phyloP scores from a whole-genome alignment of 2,113 vertebrate genomes.

The Cyprinodon tularosa region DNA sequence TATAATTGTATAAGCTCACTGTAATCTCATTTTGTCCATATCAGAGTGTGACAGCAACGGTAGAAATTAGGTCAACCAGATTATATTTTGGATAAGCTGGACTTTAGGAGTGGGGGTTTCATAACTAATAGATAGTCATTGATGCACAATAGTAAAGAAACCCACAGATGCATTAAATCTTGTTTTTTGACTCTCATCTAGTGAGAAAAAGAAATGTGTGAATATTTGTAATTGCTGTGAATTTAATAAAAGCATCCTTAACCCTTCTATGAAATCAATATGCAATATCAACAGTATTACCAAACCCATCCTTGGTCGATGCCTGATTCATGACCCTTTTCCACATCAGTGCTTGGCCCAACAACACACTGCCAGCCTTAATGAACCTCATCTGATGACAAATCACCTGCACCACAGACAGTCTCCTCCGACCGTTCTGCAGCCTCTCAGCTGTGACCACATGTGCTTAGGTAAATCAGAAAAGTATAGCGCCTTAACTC shows the following conservation, averaged over 20 bases:
- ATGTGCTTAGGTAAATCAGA: slow-evolving; percentile 50
- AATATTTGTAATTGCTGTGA: slow-evolving; percentile 7
- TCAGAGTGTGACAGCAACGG: slow-evolving; percentile 42
- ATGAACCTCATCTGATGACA: slow-evolving; percentile 69
- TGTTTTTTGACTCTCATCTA: not conserved
- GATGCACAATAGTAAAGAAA: slow-evolving; percentile 8
- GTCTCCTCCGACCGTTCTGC: slow-evolving; percentile 43
- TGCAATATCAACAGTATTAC: slow-evolving; percentile 33
- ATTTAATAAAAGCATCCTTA: slow-evolving; percentile 34
- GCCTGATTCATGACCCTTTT: slow-evolving; percentile 60
- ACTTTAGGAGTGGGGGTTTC: slow-evolving; percentile 53
- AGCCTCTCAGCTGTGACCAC: slow-evolving; percentile 56
- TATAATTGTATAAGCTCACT: slow-evolving; percentile 17
- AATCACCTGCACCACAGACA: slow-evolving; percentile 65
- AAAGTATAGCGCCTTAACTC: slow-evolving; percentile 47
- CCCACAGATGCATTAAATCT: not conserved
- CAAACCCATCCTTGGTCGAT: slow-evolving; percentile 31
- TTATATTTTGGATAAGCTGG: slow-evolving; percentile 63
- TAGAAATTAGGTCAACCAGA: slow-evolving; percentile 65
- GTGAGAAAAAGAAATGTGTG: slow-evolving; percentile 15
- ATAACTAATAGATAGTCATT: slow-evolving; percentile 32
- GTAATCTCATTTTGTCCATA: slow-evolving; percentile 65
- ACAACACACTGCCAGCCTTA: slow-evolving; percentile 53
- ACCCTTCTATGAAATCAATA: slow-evolving; percentile 24
- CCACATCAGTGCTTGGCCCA: slow-evolving; percentile 60